Evolutionary conservation across 2,797 vertebrate genomes (phyloP).

Genomic region (Pseudochromis fuscus): DNA sequence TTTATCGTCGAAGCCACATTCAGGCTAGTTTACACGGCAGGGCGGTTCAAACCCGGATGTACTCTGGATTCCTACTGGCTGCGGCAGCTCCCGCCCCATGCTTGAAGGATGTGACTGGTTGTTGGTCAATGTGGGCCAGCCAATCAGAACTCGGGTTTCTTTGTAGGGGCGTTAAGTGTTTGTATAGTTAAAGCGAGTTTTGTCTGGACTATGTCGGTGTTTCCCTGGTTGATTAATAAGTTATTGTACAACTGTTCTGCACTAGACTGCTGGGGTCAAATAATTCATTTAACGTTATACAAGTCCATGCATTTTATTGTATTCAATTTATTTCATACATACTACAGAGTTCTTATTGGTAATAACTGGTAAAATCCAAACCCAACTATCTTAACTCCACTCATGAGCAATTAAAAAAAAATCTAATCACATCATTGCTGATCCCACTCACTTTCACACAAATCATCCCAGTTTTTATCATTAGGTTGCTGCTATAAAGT

Average conservation of each 20-base stretch:
- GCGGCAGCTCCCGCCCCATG: slow-evolving; percentile 51
- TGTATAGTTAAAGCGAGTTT: slow-evolving; percentile 40
- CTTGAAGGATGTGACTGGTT: slow-evolving; percentile 54
- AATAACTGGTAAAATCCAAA: too few relatives aligned
- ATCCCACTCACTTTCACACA: too few relatives aligned
- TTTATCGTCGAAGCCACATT: slow-evolving; percentile 65
- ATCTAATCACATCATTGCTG: too few relatives aligned
- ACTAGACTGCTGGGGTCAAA: not conserved
- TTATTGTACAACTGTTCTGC: not conserved
- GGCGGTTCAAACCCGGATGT: not conserved
- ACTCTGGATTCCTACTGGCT: slow-evolving; percentile 65
- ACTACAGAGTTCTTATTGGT: not conserved
- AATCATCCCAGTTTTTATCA: too few relatives aligned
- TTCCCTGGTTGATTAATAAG: not conserved
- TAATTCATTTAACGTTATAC: not conserved
- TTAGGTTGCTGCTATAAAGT: too few relatives aligned
- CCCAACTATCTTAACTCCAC: too few relatives aligned
- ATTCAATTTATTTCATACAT: not conserved
- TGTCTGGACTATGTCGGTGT: slow-evolving; percentile 14
- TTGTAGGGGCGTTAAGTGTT: slow-evolving; percentile 12
- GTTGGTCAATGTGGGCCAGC: not conserved
- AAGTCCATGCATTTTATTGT: not conserved
- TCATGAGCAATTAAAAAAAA: too few relatives aligned
- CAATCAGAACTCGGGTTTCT: slow-evolving; percentile 34
- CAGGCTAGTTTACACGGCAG: slow-evolving; percentile 48